Evolutionary conservation across 2,888 invertebrate genomes (phyloP), one percentile per base, ranked within the genome.

Genomic region (Drosophila meridionalis): DNA sequence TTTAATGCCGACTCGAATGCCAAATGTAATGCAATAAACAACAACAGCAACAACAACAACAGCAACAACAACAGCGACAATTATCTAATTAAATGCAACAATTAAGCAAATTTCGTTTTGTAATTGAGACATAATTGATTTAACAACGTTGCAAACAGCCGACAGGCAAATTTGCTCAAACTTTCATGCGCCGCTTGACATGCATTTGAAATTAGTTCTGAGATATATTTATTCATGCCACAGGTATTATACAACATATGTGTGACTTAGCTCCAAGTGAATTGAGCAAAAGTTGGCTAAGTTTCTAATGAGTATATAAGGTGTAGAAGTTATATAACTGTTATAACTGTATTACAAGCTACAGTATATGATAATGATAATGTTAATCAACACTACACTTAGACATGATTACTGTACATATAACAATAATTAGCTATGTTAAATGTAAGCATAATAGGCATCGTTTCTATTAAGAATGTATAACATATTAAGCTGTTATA

Each of bases 1-100:
- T 63, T 59, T 48, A 48, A 71, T 71, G 30, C 48, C 67, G 43
- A 57, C 50, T 47, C 64, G 47, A 60, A 59, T 14, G 8, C 9
- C 45, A 38, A 66, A 70, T 69, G 62, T 62, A 69, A 71, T 72
- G 52, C 64, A 32, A 48, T 50, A 45, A 60, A 42, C 45, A 56
- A 52, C 59, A 61, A 55, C 20, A 59, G 45, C 53, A 12, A 32
- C 50, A 52, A 5, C 6, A 11, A 50, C 26, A 60, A 38, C 58
- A 7, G 53, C 56, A 56, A 55, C 26, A 38, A 50, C 40, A 50
- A 50, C 52, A 9, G 38, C 6, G 9, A 47, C 48, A 69, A 74
- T 67, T 62, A 68, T 71, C 53, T 55, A 80, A 76, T 78, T 69
- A 64, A 69, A 58, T 63, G 60, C 47, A 61, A 58, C 50, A 78